Evolutionary conservation across 1,140 invertebrate species (phyloP).

Genomic region (Vanessa tameamea): DNA sequence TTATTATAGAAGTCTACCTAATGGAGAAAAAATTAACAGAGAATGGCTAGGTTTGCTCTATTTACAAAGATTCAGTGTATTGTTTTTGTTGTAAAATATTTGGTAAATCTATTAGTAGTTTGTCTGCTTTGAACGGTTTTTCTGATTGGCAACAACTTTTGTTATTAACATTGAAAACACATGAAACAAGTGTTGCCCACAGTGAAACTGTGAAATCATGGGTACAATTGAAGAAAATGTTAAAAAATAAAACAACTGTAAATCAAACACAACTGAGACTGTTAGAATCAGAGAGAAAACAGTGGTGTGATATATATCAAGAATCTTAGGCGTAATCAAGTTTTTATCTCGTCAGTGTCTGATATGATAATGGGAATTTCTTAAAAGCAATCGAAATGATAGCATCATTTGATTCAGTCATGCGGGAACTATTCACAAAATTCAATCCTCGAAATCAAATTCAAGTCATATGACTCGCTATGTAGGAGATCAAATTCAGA

Average conservation of each 20-base stretch:
- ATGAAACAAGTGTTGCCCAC: not conserved
- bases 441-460: slow-evolving; percentile 17
- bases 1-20: slow-evolving; percentile 12
- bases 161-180: not conserved
- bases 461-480: slow-evolving; percentile 22
- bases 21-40: slow-evolving; percentile 19
- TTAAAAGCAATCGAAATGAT: slow-evolving; percentile 11
- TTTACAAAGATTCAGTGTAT: not conserved
- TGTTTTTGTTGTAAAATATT: not conserved
- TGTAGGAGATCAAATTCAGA: slow-evolving; percentile 27
- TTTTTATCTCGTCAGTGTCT: not conserved
- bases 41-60: slow-evolving; percentile 1
- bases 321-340: not conserved
- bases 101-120: not conserved
- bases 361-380: slow-evolving; percentile 11
- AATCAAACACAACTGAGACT: not conserved
- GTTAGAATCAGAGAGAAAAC: not conserved
- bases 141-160: not conserved
- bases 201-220: not conserved
- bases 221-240: not conserved
- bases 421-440: slow-evolving; percentile 5
- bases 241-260: not conserved
- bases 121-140: not conserved
- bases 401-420: slow-evolving; percentile 16
- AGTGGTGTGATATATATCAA: not conserved